Base-by-base conservation (phyloP, 1,140 invertebrate genomes). In the Cecropterus lyciades region DNA sequence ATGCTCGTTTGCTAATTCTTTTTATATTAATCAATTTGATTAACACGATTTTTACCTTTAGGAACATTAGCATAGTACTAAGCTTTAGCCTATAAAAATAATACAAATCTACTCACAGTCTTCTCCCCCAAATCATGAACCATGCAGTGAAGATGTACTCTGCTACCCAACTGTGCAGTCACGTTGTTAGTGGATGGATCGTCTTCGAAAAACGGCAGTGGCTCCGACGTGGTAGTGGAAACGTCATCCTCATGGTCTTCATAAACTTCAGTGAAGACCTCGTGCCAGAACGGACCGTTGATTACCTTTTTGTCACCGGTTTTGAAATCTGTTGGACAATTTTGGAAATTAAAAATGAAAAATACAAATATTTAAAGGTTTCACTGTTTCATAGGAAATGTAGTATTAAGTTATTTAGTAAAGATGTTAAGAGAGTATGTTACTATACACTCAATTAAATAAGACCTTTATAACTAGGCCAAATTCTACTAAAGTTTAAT, bases 91-190 rank as follows among this genome's bases (percentile, higher is more conserved):
- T n/a, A n/a, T n/a, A n/a, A n/a, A 43, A 43, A 14, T 13, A 46
- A 4, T 7, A 16, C 20, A 14, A 20, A 43, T 16, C 17, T 15
- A 73, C 93, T 94, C 82, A 95, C 95, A 75, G 95, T 96, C 91
- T 96, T 95, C 65, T 96, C 95, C 16, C 95, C 94, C 24, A 96
- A 92, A 73, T 96, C 94, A 77, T 96, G 95, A 7, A 96, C 95
- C 70, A 94, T 92, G 78, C 95, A 96, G 72, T 96, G 95, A 56
- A 96, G 84, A 74, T 95, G 93, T 0, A 95, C 95, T 27, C 93
- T 93, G 16, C 93, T 93, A 0, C 95, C 95, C 3, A 96, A 84
- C 75, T 96, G 95, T 0, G 94, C 94, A 1, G 95, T 95, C 71
- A 96, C 93, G 77, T 95, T 96, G 45, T 93, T 93, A 14, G 92